Conservation (phyloP, 2,888 invertebrate genomes). For the Spisula solida region DNA sequence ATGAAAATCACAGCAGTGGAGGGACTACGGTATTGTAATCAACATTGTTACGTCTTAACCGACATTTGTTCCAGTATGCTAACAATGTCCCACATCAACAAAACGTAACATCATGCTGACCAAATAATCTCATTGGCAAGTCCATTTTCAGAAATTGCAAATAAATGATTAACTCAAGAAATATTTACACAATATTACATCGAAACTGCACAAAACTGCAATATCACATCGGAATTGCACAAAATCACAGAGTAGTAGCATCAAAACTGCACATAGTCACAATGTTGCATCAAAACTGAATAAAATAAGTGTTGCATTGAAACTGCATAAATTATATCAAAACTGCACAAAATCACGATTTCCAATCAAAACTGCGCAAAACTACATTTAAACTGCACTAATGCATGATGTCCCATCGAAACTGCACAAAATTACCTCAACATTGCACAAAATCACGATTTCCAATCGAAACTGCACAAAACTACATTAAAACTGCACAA, state of each 20-base stretch:
- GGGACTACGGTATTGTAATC: neutral
- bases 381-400: neutral
- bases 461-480: neutral
- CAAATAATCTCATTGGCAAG: neutral
- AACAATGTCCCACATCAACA: neutral
- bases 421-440: neutral
- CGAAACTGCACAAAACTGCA: neutral
- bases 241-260: neutral
- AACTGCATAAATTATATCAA: neutral
- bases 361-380: neutral
- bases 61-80: neutral
- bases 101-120: constrained; percentile 10
- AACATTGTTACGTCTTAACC: neutral
- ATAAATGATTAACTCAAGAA: neutral
- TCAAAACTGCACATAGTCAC: neutral
- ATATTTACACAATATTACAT: neutral
- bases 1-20: neutral
- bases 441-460: neutral
- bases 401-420: neutral
- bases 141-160: neutral
- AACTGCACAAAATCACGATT: neutral
- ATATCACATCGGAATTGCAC: neutral
- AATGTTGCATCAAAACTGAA: too few relatives aligned
- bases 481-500: neutral
- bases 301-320: neutral